Evolutionary conservation across 2,797 vertebrate species (phyloP).

Genomic region (Eidolon dupreanum): DNA sequence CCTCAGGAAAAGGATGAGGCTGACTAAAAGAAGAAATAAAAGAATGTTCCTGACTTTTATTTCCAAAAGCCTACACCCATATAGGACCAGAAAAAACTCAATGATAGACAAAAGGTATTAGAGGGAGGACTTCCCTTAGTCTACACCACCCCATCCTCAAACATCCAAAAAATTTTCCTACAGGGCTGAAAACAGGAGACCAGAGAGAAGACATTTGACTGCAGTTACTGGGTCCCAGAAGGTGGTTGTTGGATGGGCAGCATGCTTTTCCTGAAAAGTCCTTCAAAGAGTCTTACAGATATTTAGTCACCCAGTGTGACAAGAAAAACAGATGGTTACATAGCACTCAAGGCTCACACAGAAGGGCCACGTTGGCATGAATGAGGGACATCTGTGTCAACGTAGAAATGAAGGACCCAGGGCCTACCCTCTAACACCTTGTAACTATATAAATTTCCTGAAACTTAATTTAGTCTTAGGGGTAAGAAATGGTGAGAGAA

Average conservation of each 20-base stretch:
- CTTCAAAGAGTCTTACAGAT: not conserved
- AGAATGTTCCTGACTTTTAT: not conserved
- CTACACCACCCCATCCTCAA: not conserved
- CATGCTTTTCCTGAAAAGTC: not conserved
- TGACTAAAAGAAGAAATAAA: slow-evolving; percentile 10
- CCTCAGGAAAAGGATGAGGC: slow-evolving; percentile 13
- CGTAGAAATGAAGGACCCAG: not conserved
- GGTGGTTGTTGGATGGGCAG: not conserved
- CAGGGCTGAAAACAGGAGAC: not conserved
- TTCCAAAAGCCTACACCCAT: not conserved
- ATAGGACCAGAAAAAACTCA: not conserved
- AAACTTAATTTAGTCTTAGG: not conserved
- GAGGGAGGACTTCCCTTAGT: not conserved
- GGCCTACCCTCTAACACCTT: not conserved
- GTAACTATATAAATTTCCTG: not conserved
- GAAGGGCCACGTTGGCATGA: not conserved
- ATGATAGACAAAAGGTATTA: not conserved
- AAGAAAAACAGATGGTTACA: not conserved
- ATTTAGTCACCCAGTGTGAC: not conserved
- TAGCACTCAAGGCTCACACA: not conserved
- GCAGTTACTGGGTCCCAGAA: not conserved
- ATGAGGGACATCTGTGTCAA: not conserved
- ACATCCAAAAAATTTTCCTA: not conserved
- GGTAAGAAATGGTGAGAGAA: not conserved
- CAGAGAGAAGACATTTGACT: not conserved